These are phyloP conservation scores for Paramisgurnus dabryanus DNA, from an alignment of 2,113 vertebrate species.

Conservation along the genomic window DNA sequence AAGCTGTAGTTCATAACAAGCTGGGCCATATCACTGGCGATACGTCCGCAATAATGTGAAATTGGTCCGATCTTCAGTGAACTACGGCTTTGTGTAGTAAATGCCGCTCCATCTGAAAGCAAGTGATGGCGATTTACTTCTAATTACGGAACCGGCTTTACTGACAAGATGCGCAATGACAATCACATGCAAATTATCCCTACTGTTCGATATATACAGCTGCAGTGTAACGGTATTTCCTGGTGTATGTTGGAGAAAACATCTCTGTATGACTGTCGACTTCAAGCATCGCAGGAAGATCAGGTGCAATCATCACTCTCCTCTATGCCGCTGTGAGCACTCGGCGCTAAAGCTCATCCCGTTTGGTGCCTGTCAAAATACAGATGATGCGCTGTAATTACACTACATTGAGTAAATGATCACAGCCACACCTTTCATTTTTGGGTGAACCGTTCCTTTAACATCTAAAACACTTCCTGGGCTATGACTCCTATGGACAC, in stretches of 20 bases:
- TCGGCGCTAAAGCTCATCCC: constrained; percentile 87
- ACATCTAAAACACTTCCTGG: background rate
- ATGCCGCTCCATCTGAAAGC: too few species aligned
- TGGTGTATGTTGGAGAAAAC: constrained; percentile 60
- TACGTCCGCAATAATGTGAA: too few species aligned
- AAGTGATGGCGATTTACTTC: too few species aligned
- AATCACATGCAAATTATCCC: too few species aligned
- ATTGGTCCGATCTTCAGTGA: too few species aligned
- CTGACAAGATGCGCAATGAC: too few species aligned
- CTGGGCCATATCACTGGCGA: too few species aligned
- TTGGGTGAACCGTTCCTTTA: background rate
- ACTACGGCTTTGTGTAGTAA: too few species aligned
- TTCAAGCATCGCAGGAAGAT: constrained; percentile 64
- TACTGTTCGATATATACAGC: too few species aligned
- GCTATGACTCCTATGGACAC: too few species aligned
- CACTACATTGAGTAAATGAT: background rate
- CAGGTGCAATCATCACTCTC: constrained; percentile 53
- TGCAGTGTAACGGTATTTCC: constrained; percentile 24
- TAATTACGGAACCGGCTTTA: too few species aligned
- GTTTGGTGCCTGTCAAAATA: constrained; percentile 69
- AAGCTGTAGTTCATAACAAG: too few species aligned
- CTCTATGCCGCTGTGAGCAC: constrained; percentile 34
- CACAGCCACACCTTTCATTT: background rate
- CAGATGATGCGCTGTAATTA: background rate
- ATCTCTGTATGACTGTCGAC: constrained; percentile 47